Evolutionary conservation across 2,797 vertebrate species (phyloP), one percentile per base, ranked within the genome.

Genomic region (Centroberyx gerrardi): DNA sequence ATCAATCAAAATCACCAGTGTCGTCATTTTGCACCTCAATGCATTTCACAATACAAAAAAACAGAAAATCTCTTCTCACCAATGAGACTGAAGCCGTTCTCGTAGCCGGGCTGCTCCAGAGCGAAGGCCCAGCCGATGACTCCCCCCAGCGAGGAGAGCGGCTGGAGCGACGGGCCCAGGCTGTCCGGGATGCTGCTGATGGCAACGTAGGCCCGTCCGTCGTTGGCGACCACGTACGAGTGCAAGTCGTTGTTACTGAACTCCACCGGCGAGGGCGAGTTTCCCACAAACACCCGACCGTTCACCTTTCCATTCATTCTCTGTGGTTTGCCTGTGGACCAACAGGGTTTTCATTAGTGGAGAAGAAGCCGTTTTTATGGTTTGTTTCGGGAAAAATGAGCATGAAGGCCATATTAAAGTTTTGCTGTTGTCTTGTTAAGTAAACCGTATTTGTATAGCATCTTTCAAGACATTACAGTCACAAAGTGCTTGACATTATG

Each of bases 121-220:
- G 97, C 97, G 53, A 99, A 99, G 93, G 97, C 97, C 98, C 98
- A 99, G 53, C 98, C 97, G n/a, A 99, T 97, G 88, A 96, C 78
- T 8, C 96, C 97, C 0, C 96, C 97, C 1, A 98, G 78, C 0
- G 97, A 96, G 6, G 96, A 93, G 78, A 99, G 95, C 3, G 96
- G 96, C 42, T 96, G 94, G 63, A 99, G 90, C 3, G 97, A 96
- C 14, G 96, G 95, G 0, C 97, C 97, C 0, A 97, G 7, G 0
- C 79, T 79, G 14, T 89, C 81, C 0, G 95, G 94, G 75, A 99
- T 93, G 82, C 93, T 96, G 92, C 97, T 99, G 83, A 99, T 94
- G 62, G 97, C 97, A 1, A 98, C 96, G 68, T 98, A 99, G 13
- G 97, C 96, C 0, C 97, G 96, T 0, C 98, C 98, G 0, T 99